Percentiles rank a stretch among this genome's conserved stretches.
Conservation (phyloP, 2,888 invertebrate species). For the Papilio gigon region DNA sequence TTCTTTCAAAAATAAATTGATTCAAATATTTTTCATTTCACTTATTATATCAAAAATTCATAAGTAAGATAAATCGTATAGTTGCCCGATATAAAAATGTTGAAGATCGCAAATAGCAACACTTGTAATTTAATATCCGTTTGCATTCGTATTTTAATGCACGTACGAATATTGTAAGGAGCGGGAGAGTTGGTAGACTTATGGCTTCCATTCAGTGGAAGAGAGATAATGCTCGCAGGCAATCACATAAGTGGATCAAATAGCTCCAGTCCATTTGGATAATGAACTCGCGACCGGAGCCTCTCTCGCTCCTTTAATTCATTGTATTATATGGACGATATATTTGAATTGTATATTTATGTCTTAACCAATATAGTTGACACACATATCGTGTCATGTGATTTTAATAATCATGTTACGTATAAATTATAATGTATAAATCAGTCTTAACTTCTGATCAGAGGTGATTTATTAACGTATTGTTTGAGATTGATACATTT, state of each 20-base stretch:
- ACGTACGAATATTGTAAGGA: constrained; percentile 71
- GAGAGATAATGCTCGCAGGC: constrained; percentile 82
- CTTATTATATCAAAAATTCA: neutral
- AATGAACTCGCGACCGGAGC: constrained; percentile 79
- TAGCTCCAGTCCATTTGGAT: constrained; percentile 82
- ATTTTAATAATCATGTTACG: no score
- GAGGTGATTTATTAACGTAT: no score
- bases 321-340: constrained; percentile 68
- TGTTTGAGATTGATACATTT: no score
- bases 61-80: constrained; percentile 9
- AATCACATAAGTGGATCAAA: constrained; percentile 83
- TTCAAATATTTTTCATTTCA: neutral
- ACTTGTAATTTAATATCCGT: constrained; percentile 56
- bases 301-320: constrained; percentile 64
- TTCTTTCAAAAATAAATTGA: no score
- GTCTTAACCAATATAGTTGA: neutral
- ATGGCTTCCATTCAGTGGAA: constrained; percentile 78
- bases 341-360: constrained; percentile 49
- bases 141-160: constrained; percentile 63
- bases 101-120: constrained; percentile 40
- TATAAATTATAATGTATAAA: no score
- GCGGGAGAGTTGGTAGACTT: constrained; percentile 78
- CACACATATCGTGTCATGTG: neutral
- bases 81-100: constrained; percentile 8
- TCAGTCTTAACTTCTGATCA: no score